Conservation (phyloP, 1,140 invertebrate species). For the Drosophila tropicalis region DNA sequence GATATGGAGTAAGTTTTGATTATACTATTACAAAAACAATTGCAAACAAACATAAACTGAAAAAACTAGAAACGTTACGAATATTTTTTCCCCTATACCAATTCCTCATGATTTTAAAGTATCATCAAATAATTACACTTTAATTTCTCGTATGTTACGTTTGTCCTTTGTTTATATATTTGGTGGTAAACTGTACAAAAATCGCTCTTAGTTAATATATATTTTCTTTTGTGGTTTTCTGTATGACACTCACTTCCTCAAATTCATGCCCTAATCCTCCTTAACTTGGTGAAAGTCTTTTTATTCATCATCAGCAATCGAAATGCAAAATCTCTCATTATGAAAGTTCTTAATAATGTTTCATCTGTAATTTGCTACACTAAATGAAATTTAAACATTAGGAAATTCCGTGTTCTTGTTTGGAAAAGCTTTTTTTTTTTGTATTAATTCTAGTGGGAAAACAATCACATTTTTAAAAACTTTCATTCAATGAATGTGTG, state of each 20-base stretch:
- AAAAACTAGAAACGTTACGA: background rate
- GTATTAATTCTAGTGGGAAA: background rate
- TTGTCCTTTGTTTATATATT: constrained; percentile 14
- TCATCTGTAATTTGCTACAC: background rate
- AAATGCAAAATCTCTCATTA: background rate
- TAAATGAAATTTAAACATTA: no score
- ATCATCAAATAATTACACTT: constrained; percentile 15
- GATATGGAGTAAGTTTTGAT: constrained; percentile 80
- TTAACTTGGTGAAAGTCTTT: constrained; percentile 7
- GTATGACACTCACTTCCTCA: background rate
- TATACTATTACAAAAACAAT: background rate
- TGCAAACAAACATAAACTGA: background rate
- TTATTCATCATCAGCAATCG: background rate
- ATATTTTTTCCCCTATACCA: constrained; percentile 1
- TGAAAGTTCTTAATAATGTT: constrained; percentile 7
- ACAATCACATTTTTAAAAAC: background rate
- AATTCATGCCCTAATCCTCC: background rate
- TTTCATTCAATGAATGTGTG: constrained; percentile 15
- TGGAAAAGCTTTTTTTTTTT: background rate
- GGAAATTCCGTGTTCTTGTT: background rate
- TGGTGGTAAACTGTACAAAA: constrained; percentile 14
- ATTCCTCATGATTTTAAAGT: background rate
- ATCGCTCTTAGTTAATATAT: constrained; percentile 5
- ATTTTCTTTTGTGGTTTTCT: constrained; percentile 5
- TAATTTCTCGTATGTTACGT: constrained; percentile 12